Conservation (phyloP, 2,888 invertebrate genomes). For the Aleiodes alternator region DNA sequence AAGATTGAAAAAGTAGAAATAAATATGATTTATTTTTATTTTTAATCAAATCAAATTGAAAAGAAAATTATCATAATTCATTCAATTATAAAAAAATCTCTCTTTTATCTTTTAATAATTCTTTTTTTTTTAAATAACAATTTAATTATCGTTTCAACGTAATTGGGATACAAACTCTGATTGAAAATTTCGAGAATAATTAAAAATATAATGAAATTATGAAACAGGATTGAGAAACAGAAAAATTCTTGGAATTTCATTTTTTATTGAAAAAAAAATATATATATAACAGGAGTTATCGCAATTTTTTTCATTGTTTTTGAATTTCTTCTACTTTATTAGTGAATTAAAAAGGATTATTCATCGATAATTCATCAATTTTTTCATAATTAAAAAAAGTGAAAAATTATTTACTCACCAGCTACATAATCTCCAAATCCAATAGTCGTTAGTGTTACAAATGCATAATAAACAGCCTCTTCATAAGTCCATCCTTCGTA, state of each 20-base stretch:
- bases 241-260: no score
- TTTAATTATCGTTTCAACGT: no score
- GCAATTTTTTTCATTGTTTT: no score
- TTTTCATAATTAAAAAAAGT: background rate
- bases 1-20: slow-evolving; percentile 7
- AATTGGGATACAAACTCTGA: no score
- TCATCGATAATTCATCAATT: background rate
- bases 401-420: slow-evolving; percentile 76
- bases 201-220: no score
- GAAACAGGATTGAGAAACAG: no score
- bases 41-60: background rate
- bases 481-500: slow-evolving; percentile 92
- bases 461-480: slow-evolving; percentile 90
- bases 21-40: background rate
- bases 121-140: background rate
- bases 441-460: slow-evolving; percentile 91
- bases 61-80: background rate
- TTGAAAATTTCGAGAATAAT: no score
- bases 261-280: no score
- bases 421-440: slow-evolving; percentile 96
- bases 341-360: no score
- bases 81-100: background rate
- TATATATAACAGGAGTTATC: no score
- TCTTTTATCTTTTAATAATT: background rate
- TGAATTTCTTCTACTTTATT: no score